Percentiles rank a stretch among this genome's conserved stretches.
phyloP scores from a whole-genome alignment of 2,797 vertebrate species.

The Cercopithecus mitis region DNA sequence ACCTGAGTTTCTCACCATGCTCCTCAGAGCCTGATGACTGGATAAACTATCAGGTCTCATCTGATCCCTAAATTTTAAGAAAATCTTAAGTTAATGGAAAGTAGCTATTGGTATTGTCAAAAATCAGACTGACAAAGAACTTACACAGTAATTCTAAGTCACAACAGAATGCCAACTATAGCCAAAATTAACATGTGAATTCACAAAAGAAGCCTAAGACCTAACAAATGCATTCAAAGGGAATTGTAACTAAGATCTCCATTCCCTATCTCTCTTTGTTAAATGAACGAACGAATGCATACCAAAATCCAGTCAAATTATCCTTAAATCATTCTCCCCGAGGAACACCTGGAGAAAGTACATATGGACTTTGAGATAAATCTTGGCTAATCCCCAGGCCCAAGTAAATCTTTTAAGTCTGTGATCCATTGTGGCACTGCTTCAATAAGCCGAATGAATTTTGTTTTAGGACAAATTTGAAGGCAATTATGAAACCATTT shows the following conservation, averaged over 20 bases:
- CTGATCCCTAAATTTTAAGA: background rate
- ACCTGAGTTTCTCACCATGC: background rate
- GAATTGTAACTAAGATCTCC: too few species aligned
- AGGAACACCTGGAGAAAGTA: background rate
- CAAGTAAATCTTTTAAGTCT: background rate
- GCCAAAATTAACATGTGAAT: background rate
- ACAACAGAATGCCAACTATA: background rate
- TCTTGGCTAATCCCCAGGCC: background rate
- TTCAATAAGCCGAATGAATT: background rate
- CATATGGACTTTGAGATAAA: background rate
- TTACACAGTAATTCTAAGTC: background rate
- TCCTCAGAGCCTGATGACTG: background rate
- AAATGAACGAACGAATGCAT: background rate
- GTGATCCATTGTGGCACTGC: background rate
- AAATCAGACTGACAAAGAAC: background rate
- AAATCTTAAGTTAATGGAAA: background rate
- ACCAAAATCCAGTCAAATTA: background rate
- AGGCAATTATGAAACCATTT: background rate
- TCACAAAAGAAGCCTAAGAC: background rate
- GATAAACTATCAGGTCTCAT: background rate
- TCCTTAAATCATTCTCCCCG: background rate
- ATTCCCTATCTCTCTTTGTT: background rate
- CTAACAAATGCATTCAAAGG: background rate
- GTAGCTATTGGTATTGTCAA: background rate
- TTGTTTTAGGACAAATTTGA: constrained; percentile 7